Base-by-base conservation (phyloP, 1,140 invertebrate genomes). In the Dendrolimus kikuchii region DNA sequence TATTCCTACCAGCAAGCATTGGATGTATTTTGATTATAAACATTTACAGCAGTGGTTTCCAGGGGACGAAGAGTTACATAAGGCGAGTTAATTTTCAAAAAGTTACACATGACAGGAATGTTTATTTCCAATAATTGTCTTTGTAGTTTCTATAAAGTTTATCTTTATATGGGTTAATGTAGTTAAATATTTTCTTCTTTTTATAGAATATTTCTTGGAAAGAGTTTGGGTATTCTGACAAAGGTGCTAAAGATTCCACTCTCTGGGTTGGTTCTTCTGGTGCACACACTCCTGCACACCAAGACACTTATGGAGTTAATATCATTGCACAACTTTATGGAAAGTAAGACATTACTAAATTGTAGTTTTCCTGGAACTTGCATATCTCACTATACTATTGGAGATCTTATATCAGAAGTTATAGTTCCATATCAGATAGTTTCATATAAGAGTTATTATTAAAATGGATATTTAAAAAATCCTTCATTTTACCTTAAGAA, bases 241-340 rank as follows among this genome's bases (percentile, higher is more conserved):
- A 91, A 57, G 88, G 90, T 58, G 91, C 90, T 6, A 62, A 86
- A 46, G 90, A 96, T 51, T 95, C 93, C 47, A 96, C 95, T 40
- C 87, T 98, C 7, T 99, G 97, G 97, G 91, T 99, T 54, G 96
- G 97, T 37, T 95, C 91, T 59, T 88, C 89, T 72, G 95, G 95
- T 7, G 92, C 96, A 37, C 95, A 98, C 77, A 99, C 98, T 2
- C 95, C 96, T 38, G 97, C 96, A 60, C 97, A 99, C 88, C 92
- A 93, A 77, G 97, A 99, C 81, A 95, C 96, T 4, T 99, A 99
- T 89, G 97, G 96, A 0, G 95, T 91, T 65, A 99, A 99, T 88
- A 91, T 99, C 69, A 92, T 99, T 23, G 93, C 93, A 48, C 97
- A 99, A 89, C 86, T 97, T 51, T 89, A 90, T 88, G 97, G 97